phyloP scores from a whole-genome alignment of 2,113 vertebrate genomes.

The Rhea americana region DNA sequence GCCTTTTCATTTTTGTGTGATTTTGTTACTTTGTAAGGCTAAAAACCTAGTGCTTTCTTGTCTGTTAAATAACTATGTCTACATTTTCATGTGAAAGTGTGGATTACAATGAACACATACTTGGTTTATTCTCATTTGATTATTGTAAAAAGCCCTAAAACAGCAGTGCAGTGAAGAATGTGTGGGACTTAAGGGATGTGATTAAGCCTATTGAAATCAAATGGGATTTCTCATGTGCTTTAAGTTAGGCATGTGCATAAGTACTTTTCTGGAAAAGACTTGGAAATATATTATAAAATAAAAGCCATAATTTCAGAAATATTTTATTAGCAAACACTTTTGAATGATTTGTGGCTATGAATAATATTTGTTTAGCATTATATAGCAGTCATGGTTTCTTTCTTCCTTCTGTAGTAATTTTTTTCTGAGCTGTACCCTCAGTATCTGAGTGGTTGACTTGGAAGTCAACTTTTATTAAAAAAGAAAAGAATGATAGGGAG shows the following conservation, averaged over 20 bases:
- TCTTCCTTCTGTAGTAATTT: neutral
- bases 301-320: conserved; percentile 41
- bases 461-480: neutral
- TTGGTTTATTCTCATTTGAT: conserved; percentile 1
- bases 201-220: neutral
- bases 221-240: conserved; percentile 5
- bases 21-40: neutral
- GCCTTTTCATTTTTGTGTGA: neutral
- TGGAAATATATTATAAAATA: conserved; percentile 17
- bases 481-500: neutral
- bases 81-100: neutral
- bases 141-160: neutral
- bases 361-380: conserved; percentile 42
- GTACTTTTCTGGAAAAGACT: neutral
- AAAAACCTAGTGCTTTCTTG: neutral
- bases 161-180: neutral
- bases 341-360: conserved; percentile 33
- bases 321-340: conserved; percentile 31
- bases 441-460: neutral
- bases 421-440: neutral
- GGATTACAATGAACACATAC: neutral
- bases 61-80: neutral
- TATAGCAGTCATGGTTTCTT: conserved; percentile 19
- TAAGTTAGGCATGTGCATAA: conserved; percentile 1
- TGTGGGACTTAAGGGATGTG: neutral